phyloP scores from a whole-genome alignment of 2,797 vertebrate genomes.

The Falco peregrinus region DNA sequence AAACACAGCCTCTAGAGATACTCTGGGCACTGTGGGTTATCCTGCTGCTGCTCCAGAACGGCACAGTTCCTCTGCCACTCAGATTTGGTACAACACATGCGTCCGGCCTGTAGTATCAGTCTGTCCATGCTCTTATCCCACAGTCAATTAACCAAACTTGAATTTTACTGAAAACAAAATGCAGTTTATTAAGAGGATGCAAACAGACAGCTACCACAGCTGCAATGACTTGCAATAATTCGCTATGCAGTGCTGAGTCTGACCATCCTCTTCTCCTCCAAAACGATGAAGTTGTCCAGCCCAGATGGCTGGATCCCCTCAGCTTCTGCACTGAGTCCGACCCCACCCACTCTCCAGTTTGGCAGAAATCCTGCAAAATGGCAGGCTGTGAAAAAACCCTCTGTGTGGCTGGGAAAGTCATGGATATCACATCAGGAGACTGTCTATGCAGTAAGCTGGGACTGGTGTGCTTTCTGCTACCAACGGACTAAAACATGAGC shows the following conservation, averaged over 20 bases:
- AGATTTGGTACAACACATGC: neutral
- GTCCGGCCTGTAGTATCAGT: neutral
- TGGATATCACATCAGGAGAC: neutral
- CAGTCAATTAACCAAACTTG: neutral
- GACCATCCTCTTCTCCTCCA: neutral
- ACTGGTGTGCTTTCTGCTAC: neutral
- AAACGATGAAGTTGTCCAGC: neutral
- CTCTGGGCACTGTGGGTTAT: neutral
- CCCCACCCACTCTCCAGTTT: neutral
- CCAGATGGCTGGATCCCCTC: neutral
- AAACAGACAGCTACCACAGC: neutral
- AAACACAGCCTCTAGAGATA: neutral
- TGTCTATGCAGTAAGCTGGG: neutral
- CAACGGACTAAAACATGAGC: neutral
- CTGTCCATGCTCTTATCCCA: neutral
- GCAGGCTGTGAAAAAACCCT: neutral
- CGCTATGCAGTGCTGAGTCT: neutral
- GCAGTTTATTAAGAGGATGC: neutral
- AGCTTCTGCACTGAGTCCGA: neutral
- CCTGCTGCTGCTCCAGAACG: neutral
- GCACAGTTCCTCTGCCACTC: neutral
- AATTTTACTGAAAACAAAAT: neutral
- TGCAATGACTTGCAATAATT: neutral
- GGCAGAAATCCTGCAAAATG: neutral
- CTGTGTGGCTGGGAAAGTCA: neutral